A percentile compares a stretch with the other conserved stretches of the same genome.
Conservation (phyloP, 1,140 invertebrate species). For the Araneus ventricosus region DNA sequence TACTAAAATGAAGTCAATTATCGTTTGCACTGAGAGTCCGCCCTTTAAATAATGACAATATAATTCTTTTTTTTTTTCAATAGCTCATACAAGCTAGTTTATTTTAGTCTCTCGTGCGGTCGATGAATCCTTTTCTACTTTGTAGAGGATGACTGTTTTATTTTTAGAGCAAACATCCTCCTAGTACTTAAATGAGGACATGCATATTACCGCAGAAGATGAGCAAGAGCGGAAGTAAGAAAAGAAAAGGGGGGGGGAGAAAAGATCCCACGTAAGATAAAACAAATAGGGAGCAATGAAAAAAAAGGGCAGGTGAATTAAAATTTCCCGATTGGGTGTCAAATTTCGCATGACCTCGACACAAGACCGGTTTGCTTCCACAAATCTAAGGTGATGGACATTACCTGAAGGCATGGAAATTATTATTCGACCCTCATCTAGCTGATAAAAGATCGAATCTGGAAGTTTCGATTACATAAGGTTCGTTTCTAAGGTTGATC, state of each 20-base stretch:
- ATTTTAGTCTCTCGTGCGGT: background rate
- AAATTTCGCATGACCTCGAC: background rate
- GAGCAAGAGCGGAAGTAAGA: background rate
- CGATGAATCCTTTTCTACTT: constrained; percentile 9
- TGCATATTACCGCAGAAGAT: background rate
- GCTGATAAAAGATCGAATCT: background rate
- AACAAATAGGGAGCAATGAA: background rate
- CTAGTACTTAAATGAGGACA: background rate
- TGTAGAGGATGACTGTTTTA: constrained; percentile 4
- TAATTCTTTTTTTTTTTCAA: background rate
- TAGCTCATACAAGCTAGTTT: too few relatives aligned
- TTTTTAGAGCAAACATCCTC: background rate
- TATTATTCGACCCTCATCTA: background rate
- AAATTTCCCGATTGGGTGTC: background rate
- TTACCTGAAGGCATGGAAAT: background rate
- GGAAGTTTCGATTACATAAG: background rate
- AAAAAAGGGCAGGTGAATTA: background rate
- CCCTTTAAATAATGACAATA: background rate
- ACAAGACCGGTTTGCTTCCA: background rate
- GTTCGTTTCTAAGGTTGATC: background rate
- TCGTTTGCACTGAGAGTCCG: background rate
- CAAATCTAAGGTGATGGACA: background rate
- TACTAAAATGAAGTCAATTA: too few relatives aligned
- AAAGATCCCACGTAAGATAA: background rate
- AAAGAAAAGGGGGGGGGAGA: background rate